These are phyloP conservation scores for Lineus longissimus DNA, from an alignment of 1,140 invertebrate species.

Conservation along the genomic window DNA sequence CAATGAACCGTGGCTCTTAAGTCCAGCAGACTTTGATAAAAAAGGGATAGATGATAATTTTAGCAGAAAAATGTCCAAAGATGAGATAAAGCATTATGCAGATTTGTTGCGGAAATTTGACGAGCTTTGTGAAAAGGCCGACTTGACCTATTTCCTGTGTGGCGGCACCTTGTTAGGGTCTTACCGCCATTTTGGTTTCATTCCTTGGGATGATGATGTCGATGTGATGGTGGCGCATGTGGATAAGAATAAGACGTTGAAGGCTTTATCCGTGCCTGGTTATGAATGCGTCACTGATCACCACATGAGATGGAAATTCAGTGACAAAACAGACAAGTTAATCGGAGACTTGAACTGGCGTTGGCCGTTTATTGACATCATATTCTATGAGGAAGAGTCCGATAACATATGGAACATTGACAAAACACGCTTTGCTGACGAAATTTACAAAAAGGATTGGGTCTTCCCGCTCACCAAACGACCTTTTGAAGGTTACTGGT, in stretches of 20 bases:
- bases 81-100: no score
- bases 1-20: no score
- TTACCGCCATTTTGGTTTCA: conserved; percentile 31
- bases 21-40: no score
- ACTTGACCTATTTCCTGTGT: conserved; percentile 35
- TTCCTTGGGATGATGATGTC: conserved; percentile 48
- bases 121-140: conserved; percentile 17
- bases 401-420: conserved; percentile 22
- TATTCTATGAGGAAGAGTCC: conserved; percentile 19
- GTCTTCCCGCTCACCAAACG: conserved; percentile 19
- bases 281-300: conserved; percentile 8
- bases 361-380: conserved; percentile 29
- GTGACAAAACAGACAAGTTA: conserved; percentile 5
- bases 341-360: conserved; percentile 10
- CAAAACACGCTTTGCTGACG: neutral
- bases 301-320: neutral
- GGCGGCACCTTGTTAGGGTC: conserved; percentile 36
- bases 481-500: conserved; percentile 16
- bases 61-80: no score
- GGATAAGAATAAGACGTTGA: conserved; percentile 17
- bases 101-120: conserved; percentile 21
- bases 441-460: conserved; percentile 14
- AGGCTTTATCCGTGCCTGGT: conserved; percentile 10
- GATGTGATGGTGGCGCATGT: conserved; percentile 32
- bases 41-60: no score